Evolutionary conservation across 2,797 vertebrate genomes (phyloP).

Genomic region (Fundulus diaphanus): DNA sequence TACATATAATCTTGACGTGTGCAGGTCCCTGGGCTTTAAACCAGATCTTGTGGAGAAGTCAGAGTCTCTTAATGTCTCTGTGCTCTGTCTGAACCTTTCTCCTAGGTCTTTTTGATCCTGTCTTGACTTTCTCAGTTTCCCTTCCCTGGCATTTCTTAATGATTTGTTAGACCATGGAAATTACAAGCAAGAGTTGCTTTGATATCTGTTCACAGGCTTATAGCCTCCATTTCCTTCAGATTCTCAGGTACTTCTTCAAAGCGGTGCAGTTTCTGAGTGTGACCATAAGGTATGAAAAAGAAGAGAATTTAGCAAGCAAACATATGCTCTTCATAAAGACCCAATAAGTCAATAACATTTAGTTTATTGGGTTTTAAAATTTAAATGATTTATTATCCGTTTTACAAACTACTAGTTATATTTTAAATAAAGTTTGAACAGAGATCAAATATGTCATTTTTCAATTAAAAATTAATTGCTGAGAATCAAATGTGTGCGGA

Average conservation of each 20-base stretch:
- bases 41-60: not conserved
- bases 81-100: not conserved
- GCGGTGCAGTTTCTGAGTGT: conserved; percentile 8
- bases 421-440: not conserved
- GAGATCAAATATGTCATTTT: not conserved
- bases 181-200: conserved; percentile 17
- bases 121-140: conserved; percentile 13
- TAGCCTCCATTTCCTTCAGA: conserved; percentile 12
- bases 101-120: conserved; percentile 4
- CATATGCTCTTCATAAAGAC: not conserved
- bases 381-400: not conserved
- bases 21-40: not conserved
- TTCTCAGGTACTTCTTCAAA: conserved; percentile 18
- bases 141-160: conserved; percentile 14
- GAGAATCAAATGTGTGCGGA: not conserved
- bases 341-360: not conserved
- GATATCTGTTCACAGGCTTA: conserved; percentile 20
- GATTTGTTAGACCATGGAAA: conserved; percentile 16
- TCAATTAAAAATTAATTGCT: not conserved
- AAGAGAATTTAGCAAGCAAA: conserved; percentile 3
- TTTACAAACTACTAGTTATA: not conserved
- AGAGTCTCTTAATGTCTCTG: not conserved
- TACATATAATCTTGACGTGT: not conserved
- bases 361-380: conserved; percentile 1
- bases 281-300: conserved; percentile 5